Base-by-base conservation (phyloP, 2,888 invertebrate genomes). In the Andrena flavipes region DNA sequence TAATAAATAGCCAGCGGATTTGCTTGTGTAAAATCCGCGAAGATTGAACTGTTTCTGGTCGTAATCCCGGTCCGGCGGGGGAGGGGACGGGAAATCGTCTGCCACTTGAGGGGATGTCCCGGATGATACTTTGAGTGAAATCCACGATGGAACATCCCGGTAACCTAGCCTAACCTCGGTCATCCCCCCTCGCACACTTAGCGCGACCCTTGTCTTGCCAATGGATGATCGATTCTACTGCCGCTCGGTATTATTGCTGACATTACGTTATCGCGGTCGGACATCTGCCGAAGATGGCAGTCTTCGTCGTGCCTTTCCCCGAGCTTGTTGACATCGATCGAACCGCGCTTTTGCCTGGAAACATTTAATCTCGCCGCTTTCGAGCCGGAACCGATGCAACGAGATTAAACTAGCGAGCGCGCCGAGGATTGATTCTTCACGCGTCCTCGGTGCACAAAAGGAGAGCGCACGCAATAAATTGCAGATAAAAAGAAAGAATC, bases 141-240 rank as follows among this genome's bases (percentile, higher is more conserved):
- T 81, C 62, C 69, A 65, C 71, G 76, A 29, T 62, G 68, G 65
- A 80, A 79, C 80, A 73, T 20, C 76, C 42, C 71, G 60, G 68
- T 76, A 80, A 80, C 75, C 76, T 74, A 64, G 69, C 59, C 77
- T 59, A 68, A 65, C 65, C 79, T 68, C 74, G 30, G 59, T 49
- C 56, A 26, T 29, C 42, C 54, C 54, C 69, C 80, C 62, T 54
- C 49, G 35, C 26, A 35, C 42, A 54, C 13, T 49, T 64, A 60
- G 70, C 69, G 59, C 76, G 74, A 86, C 82, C 77, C 78, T 86
- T 72, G 80, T 84, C 80, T 69, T 56, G 64, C 54, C 68, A 60
- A 60, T 13, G 80, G 70, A 85, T 89, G 88, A 89, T 90, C 89
- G 89, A 89, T 89, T 89, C 87, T 68, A 71, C 76, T 76, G 82